These are phyloP conservation scores for Bufo bufo DNA, from an alignment of 2,113 vertebrate species.

Conservation along the genomic window DNA sequence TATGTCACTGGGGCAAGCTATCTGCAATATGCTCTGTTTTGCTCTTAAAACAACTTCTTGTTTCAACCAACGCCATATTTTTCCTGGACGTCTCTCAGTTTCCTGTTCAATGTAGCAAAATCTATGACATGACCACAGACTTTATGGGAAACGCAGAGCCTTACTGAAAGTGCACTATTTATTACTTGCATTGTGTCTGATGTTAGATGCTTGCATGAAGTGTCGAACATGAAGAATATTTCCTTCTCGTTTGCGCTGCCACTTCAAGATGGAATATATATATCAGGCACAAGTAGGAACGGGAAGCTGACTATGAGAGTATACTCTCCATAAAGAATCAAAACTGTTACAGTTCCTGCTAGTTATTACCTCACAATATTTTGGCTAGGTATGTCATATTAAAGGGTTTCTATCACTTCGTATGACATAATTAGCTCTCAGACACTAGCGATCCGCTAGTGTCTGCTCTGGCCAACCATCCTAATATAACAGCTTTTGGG, in stretches of 20 bases:
- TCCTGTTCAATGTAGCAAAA: constrained; percentile 48
- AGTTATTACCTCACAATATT: background rate
- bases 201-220: background rate
- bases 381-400: background rate
- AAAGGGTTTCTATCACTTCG: too few relatives aligned
- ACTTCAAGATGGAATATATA: background rate
- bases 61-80: constrained; percentile 56
- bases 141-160: constrained; percentile 34
- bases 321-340: background rate
- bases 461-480: too few relatives aligned
- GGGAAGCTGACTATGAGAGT: background rate
- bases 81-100: constrained; percentile 53
- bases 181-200: constrained; percentile 40
- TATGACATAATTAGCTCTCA: too few relatives aligned
- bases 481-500: too few relatives aligned
- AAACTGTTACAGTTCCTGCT: background rate
- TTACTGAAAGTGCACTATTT: constrained; percentile 27
- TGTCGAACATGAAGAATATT: background rate
- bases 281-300: background rate
- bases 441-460: too few relatives aligned
- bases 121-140: constrained; percentile 49
- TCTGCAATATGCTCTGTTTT: constrained; percentile 4
- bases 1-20: constrained; percentile 2
- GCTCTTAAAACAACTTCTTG: constrained; percentile 52
- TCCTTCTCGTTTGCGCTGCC: background rate